A percentile compares a stretch with the other conserved stretches of the same genome.
phyloP scores from a whole-genome alignment of 37 sponge, comb jelly and placozoan species.

The Bolinopsis microptera region DNA sequence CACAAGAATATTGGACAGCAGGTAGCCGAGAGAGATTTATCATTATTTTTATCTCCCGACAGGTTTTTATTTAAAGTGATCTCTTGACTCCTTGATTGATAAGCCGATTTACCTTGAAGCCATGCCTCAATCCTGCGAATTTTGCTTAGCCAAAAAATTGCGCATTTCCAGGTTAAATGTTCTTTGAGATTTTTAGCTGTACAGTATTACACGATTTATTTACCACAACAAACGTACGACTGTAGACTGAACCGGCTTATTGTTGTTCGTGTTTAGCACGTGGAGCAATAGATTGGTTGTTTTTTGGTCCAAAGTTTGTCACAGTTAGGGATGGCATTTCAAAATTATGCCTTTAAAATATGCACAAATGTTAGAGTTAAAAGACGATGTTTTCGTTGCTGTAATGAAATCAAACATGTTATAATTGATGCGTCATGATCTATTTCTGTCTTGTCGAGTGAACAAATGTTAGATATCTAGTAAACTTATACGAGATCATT shows the following conservation, averaged over 20 bases:
- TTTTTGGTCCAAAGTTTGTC: too few relatives aligned
- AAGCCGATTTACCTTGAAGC: not conserved
- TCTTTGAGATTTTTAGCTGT: not conserved
- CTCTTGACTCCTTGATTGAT: not conserved
- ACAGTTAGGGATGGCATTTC: too few relatives aligned
- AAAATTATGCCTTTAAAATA: too few relatives aligned
- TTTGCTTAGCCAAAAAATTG: not conserved
- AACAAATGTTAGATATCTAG: not conserved
- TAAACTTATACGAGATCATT: too few relatives aligned
- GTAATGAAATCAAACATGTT: not conserved
- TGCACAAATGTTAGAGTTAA: too few relatives aligned
- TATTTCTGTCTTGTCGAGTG: not conserved
- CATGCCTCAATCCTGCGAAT: not conserved
- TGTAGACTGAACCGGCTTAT: too few relatives aligned
- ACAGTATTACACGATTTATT: not conserved
- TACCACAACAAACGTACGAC: not conserved
- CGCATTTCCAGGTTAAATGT: not conserved
- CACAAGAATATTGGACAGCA: too few relatives aligned
- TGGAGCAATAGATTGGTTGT: too few relatives aligned
- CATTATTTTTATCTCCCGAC: not conserved
- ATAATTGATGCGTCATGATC: not conserved
- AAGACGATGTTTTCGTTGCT: not conserved
- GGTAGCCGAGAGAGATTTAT: not conserved
- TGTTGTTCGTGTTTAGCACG: too few relatives aligned
- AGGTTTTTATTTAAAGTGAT: not conserved